A percentile compares a stretch with the other conserved stretches of the same genome.
Evolutionary conservation across 2,797 vertebrate species (phyloP).

Genomic region (Dromococcyx pavoninus): DNA sequence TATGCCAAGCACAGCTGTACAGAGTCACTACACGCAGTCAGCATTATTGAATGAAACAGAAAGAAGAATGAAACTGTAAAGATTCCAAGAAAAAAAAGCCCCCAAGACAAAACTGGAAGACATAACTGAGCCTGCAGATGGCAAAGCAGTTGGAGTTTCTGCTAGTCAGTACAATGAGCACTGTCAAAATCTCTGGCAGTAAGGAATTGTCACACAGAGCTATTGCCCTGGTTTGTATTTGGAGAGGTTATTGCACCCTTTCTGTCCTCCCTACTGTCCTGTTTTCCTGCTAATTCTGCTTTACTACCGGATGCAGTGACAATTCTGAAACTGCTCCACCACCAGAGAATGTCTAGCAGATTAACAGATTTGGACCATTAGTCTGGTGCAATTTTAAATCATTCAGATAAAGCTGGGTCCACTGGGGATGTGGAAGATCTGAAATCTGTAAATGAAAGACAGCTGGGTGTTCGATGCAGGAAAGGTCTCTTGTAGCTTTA

Average conservation of each 20-base stretch:
- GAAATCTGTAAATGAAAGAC: background rate
- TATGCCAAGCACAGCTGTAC: background rate
- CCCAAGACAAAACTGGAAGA: background rate
- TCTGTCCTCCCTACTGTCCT: background rate
- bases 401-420: background rate
- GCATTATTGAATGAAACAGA: slow-evolving; percentile 17
- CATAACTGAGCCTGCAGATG: background rate
- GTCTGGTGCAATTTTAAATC: background rate
- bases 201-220: background rate
- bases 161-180: background rate
- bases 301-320: background rate
- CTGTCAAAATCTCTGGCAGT: background rate
- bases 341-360: background rate
- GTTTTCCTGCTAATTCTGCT: background rate
- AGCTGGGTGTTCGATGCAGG: background rate
- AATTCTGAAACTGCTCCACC: background rate
- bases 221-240: background rate
- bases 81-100: background rate
- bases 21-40: background rate
- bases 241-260: background rate
- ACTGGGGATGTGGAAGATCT: background rate
- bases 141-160: background rate
- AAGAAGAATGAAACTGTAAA: background rate
- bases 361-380: background rate
- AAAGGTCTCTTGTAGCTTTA: background rate